A percentile compares a stretch with the other conserved stretches of the same genome.
These are phyloP conservation scores for Urocitellus parryii DNA, from an alignment of 2,113 vertebrate genomes.

Conservation along the genomic window DNA sequence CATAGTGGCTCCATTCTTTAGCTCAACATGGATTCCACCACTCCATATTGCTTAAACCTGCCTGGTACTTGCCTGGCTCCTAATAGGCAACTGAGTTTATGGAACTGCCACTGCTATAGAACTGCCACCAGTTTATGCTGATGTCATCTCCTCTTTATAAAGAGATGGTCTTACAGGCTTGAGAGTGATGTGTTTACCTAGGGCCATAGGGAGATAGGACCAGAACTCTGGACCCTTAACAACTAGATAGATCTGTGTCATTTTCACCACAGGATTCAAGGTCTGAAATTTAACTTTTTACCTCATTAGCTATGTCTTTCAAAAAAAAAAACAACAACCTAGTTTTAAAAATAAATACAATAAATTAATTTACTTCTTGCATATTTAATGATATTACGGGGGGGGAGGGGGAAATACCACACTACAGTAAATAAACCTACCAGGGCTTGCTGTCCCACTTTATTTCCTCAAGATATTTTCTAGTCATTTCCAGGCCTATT, in stretches of 20 bases:
- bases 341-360: constrained; percentile 37
- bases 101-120: neutral
- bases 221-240: neutral
- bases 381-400: neutral
- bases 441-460: neutral
- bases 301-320: neutral
- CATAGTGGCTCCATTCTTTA: neutral
- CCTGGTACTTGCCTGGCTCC: neutral
- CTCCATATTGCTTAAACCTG: neutral
- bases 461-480: constrained; percentile 58
- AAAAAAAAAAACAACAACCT: neutral
- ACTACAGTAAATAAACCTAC: neutral
- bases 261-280: neutral
- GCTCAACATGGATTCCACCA: rapidly evolving
- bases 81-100: neutral
- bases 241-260: neutral
- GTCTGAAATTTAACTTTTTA: neutral
- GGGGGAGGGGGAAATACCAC: neutral
- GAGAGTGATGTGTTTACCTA: neutral
- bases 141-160: neutral
- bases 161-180: neutral
- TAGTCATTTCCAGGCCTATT: neutral
- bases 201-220: neutral
- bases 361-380: constrained; percentile 17
- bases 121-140: neutral